Conservation (phyloP, 1,140 invertebrate species). For the Diorhabda carinulata region DNA sequence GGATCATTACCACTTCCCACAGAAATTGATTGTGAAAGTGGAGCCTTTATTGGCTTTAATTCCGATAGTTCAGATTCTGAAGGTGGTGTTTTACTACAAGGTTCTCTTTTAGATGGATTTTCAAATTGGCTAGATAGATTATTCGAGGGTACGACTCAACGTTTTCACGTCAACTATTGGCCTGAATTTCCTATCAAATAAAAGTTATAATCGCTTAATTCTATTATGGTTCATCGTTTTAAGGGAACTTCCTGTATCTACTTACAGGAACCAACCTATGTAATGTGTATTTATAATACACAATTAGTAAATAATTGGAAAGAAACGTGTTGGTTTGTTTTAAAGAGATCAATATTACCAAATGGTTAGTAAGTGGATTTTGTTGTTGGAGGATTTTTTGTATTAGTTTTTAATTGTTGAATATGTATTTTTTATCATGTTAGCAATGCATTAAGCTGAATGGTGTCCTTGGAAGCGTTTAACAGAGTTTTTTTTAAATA, state of each 20-base stretch:
- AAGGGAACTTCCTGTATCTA: not conserved
- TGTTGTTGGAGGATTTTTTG: not conserved
- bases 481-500: not conserved
- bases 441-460: not conserved
- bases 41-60: conserved; percentile 76
- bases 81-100: conserved; percentile 43
- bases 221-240: not conserved
- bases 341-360: not conserved
- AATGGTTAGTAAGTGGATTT: not conserved
- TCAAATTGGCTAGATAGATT: conserved; percentile 95
- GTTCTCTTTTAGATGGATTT: conserved; percentile 81
- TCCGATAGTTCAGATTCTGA: conserved; percentile 69
- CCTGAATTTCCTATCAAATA: conserved; percentile 65
- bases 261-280: not conserved
- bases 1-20: not conserved
- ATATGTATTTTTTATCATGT: not conserved
- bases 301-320: not conserved
- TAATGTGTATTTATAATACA: conserved; percentile 1
- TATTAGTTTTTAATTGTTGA: conserved; percentile 3
- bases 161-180: conserved; percentile 96
- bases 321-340: not conserved
- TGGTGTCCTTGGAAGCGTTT: not conserved
- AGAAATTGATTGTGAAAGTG: conserved; percentile 64
- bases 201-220: conserved; percentile 17
- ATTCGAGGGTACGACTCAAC: conserved; percentile 91